Base-by-base conservation (phyloP, 2,797 vertebrate genomes). In the Coregonus sp. region DNA sequence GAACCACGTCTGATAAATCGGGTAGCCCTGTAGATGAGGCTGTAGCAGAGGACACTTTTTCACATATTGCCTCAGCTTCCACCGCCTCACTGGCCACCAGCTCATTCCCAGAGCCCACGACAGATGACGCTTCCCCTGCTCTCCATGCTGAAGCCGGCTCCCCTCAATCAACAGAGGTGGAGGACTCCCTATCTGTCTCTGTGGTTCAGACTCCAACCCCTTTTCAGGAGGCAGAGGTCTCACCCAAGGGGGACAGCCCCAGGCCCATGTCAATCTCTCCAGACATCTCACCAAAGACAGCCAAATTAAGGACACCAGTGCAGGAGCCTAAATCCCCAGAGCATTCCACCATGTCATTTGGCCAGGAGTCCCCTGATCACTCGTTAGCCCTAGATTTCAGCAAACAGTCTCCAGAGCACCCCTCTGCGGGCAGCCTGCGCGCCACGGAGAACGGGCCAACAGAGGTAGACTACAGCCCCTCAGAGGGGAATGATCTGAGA, bases 161-260 rank as follows among this genome's bases (percentile, higher is more conserved):
- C 11, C 98, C 98, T 20, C 97, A 98, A 84, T 99, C 98, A 79
- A 99, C 98, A 14, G 98, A 99, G 88, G 98, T 99, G 16, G 98
- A 99, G 16, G 97, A 99, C 83, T 99, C 98, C 31, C 93, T 99
- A n/a, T 99, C 98, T 1, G 98, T 99, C n/a, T 99, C 98, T 50
- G 96, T 99, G 76, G 97, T 98, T 85, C 97, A 99, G 92, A 98
- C 97, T 4, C 96, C 96, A 73, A 98, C 96, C 25, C 94, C 94
- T 1, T 97, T 99, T 85, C 97, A 99, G 5, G 98, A 99, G 90
- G 94, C 95, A 18, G 97, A 99, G 74, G 95, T 96, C 86, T 99
- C 97, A 81, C 96, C 97, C 56, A 98, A 97, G 85, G 97, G 98
- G 84, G 97, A 98, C 3, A 96, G 96, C 81, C 96, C 97, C 47